Percentiles rank a stretch among this genome's conserved stretches.
These are phyloP conservation scores for Sylvilagus floridanus DNA, from an alignment of 2,797 vertebrate species.

Conservation along the genomic window DNA sequence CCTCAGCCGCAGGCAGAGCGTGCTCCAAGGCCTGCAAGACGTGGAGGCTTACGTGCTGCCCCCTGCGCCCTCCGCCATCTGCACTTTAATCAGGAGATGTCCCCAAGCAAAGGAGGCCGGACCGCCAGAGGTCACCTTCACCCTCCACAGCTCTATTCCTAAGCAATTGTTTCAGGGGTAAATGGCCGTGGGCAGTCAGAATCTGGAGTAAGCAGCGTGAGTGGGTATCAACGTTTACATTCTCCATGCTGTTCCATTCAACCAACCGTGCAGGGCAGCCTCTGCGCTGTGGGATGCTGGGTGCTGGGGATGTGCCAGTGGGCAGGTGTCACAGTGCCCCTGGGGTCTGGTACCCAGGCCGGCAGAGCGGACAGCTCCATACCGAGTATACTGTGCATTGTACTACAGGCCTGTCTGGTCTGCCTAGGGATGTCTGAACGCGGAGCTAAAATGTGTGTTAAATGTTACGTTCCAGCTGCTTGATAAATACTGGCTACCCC, in stretches of 20 bases:
- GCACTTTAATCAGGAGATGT: conserved; percentile 82
- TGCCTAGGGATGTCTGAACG: neutral
- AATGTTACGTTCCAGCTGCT: neutral
- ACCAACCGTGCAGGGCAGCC: neutral
- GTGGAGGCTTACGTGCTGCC: conserved; percentile 69
- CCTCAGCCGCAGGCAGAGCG: conserved; percentile 62
- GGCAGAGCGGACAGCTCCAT: neutral
- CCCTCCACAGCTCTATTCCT: conserved; percentile 82
- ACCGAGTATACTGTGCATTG: accelerated
- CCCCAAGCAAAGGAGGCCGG: conserved; percentile 82
- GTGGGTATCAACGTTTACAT: neutral
- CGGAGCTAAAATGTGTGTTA: neutral
- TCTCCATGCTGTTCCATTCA: neutral
- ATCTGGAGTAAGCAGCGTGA: neutral
- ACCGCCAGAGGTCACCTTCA: conserved; percentile 85
- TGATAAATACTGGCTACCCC: neutral
- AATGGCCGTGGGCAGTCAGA: conserved; percentile 69
- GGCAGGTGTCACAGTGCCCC: neutral
- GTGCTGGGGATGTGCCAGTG: neutral
- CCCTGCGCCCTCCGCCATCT: conserved; percentile 78
- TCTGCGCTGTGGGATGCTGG: neutral
- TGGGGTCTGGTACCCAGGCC: neutral
- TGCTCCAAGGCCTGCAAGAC: conserved; percentile 55
- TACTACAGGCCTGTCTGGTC: neutral
- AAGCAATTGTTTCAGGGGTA: conserved; percentile 76